Evolutionary conservation across 2,888 invertebrate species (phyloP), one percentile per base, ranked within the genome.

Genomic region (Temnothorax unifasciatus): DNA sequence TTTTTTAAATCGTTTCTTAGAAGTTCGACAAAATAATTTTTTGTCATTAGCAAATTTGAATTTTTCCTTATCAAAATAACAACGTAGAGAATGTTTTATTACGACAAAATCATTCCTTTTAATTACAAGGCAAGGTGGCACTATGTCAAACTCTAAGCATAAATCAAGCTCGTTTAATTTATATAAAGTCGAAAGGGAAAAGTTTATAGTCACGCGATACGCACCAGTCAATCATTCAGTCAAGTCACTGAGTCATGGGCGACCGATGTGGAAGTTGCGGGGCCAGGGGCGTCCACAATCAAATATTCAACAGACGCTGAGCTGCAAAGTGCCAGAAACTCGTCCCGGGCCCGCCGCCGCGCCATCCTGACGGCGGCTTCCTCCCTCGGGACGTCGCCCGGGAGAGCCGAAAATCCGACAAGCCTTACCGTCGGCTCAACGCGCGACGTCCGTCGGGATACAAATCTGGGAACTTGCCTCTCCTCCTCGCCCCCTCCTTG

Each of bases 291-390:
- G 83, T 82, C 81, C 82, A 79, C 88, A 90, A 92, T 92, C 90
- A 92, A 92, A 92, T 92, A 92, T 92, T 93, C 92, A 92, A 90
- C 90, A 89, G 91, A 93, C 91, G 93, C 88, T 91, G 92, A 92
- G 91, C 91, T 92, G 92, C 90, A 91, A 92, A 92, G 93, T 92
- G 92, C 86, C 90, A 93, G 93, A 92, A 93, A 92, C 92, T 92
- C 91, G 88, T 92, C 88, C 90, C 68, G 84, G 79, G 64, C 84
- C 84, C 44, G 85, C 54, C 71, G 29, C 3, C 29, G 29, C 29
- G 29, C 29, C 29, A 82, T 71, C 81, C 63, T 79, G 69, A 25
- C 57, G 77, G 82, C 82, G 75, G 63, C 73, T 84, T 86, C 38
- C 34, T 81, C 86, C 86, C 87, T 44, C 71, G 77, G 83, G 85